A percentile compares a stretch with the other conserved stretches of the same genome.
phyloP scores from a whole-genome alignment of 2,888 invertebrate genomes.

The Lottia scabra region DNA sequence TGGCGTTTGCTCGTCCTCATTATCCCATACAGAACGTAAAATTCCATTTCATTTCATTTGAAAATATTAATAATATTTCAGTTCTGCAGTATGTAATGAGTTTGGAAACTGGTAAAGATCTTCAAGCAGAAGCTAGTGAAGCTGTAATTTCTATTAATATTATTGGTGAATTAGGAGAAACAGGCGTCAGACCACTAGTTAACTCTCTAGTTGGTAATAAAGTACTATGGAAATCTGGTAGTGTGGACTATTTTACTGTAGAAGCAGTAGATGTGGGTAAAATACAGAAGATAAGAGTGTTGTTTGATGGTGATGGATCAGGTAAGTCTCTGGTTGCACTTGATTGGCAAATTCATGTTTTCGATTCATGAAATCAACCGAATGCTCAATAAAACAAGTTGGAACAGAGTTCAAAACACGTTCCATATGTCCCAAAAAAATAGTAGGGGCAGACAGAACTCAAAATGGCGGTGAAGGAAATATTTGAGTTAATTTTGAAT shows the following conservation, averaged over 20 bases:
- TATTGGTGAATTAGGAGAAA: slow-evolving; percentile 61
- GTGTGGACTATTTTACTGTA: slow-evolving; percentile 61
- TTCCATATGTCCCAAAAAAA: no score
- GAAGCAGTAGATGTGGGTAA: slow-evolving; percentile 64
- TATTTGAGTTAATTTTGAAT: no score
- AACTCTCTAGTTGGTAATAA: slow-evolving; percentile 25
- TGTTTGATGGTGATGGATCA: slow-evolving; percentile 53
- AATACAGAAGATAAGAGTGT: slow-evolving; percentile 53
- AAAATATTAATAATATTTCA: no score
- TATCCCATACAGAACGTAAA: no score
- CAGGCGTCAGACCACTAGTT: slow-evolving; percentile 45
- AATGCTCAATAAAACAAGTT: no score
- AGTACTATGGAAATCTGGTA: slow-evolving; percentile 44
- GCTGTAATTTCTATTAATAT: slow-evolving; percentile 57
- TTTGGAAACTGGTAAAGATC: slow-evolving; percentile 58
- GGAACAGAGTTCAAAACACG: no score
- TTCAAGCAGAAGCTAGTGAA: slow-evolving; percentile 51
- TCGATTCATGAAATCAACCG: no score
- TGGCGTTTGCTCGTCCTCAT: no score
- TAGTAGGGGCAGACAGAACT: no score
- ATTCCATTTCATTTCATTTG: no score
- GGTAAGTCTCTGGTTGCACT: slow-evolving; percentile 29
- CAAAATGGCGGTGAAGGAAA: no score
- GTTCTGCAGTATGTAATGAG: slow-evolving; percentile 59
- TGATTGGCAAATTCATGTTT: no score